Percentiles rank a stretch among this genome's conserved stretches.
Conservation (phyloP, 2,797 vertebrate species). For the Phoxinus dragarum region DNA sequence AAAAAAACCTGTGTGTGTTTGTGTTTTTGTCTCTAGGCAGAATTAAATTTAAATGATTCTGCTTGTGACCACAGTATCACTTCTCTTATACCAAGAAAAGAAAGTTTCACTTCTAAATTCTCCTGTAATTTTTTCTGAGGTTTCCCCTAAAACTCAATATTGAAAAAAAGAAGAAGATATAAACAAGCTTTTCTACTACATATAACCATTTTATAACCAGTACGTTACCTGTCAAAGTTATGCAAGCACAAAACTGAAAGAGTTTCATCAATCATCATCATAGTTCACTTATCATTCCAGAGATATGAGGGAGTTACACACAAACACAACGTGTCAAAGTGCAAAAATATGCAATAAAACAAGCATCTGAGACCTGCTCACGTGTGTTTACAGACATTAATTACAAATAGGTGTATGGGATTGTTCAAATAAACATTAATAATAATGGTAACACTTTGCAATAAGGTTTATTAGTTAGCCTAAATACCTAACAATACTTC, state of each 20-base stretch:
- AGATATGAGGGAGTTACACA: conserved; percentile 16
- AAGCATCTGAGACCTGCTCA: too few relatives aligned
- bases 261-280: conserved; percentile 15
- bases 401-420: background rate
- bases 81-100: conserved; percentile 44
- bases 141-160: background rate
- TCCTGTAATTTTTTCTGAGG: background rate
- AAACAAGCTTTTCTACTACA: background rate
- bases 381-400: background rate
- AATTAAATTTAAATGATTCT: background rate
- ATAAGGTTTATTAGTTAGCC: too few relatives aligned
- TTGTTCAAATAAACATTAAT: background rate
- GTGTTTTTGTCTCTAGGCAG: background rate
- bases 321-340: conserved; percentile 43
- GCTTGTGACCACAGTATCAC: conserved; percentile 25
- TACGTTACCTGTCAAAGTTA: conserved; percentile 31
- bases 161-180: background rate
- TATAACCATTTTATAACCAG: background rate
- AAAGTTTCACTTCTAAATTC: conserved; percentile 41
- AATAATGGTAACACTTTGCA: too few relatives aligned
- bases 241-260: conserved; percentile 18
- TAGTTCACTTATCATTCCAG: conserved; percentile 34
- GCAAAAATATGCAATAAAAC: conserved; percentile 21
- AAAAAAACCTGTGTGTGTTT: background rate
- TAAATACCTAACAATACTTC: too few relatives aligned